Conservation (phyloP, 2,797 vertebrate species). For the Rhadinocentrus ornatus region DNA sequence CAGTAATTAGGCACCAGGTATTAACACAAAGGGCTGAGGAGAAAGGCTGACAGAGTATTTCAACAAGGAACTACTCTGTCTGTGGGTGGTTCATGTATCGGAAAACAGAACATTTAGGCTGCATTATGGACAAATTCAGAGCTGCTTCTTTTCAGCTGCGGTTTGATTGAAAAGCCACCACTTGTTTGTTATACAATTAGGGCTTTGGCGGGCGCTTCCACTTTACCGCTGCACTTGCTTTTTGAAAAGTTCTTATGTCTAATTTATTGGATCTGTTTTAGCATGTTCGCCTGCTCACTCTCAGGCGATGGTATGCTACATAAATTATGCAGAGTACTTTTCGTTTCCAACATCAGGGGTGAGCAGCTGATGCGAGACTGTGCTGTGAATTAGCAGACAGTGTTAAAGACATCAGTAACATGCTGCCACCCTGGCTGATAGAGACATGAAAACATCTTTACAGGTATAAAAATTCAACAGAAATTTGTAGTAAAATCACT, state of each 20-base stretch:
- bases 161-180: conserved; percentile 38
- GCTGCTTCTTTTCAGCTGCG: conserved; percentile 42
- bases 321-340: conserved; percentile 77
- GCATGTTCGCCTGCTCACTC: conserved; percentile 52
- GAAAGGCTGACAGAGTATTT: conserved; percentile 13
- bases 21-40: conserved; percentile 27
- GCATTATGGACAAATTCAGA: conserved; percentile 57
- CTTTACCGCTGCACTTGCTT: conserved; percentile 55
- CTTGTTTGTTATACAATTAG: conserved; percentile 68
- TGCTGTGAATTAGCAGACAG: conserved; percentile 28
- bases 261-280: conserved; percentile 72
- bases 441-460: conserved; percentile 28
- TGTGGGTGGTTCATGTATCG: conserved; percentile 44
- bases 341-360: conserved; percentile 29
- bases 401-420: conserved; percentile 26
- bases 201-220: conserved; percentile 52
- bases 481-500: conserved; percentile 12
- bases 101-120: conserved; percentile 50
- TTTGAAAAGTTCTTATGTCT: conserved; percentile 62
- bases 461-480: background rate
- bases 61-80: no score
- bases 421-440: conserved; percentile 1
- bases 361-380: conserved; percentile 42
- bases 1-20: conserved; percentile 54
- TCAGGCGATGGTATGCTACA: conserved; percentile 45